phyloP scores from a whole-genome alignment of 2,113 vertebrate genomes.

The Paedocypris sp. region DNA sequence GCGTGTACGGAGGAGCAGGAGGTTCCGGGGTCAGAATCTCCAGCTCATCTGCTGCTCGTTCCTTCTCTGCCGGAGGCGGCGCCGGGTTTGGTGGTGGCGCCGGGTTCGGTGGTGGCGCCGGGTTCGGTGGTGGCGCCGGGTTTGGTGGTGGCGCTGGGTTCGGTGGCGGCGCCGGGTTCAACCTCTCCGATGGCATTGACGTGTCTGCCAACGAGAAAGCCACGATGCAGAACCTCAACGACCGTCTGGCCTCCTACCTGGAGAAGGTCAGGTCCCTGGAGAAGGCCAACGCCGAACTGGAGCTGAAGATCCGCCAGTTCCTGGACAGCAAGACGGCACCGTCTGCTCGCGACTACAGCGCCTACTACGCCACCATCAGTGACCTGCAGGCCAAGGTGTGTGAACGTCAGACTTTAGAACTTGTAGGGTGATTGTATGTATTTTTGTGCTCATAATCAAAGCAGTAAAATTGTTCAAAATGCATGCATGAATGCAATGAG shows the following conservation, averaged over 20 bases:
- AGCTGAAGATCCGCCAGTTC: slow-evolving; percentile 47
- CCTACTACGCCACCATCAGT: slow-evolving; percentile 40
- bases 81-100: neutral
- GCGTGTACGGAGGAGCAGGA: slow-evolving; percentile 29
- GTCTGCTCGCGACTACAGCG: slow-evolving; percentile 40
- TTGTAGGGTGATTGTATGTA: no score
- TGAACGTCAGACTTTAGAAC: neutral
- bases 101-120: neutral
- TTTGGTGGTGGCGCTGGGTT: neutral
- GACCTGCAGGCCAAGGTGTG: slow-evolving; percentile 55
- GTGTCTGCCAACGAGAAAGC: slow-evolving; percentile 37
- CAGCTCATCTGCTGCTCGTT: neutral
- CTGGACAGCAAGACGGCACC: slow-evolving; percentile 33
- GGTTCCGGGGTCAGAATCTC: slow-evolving; percentile 32
- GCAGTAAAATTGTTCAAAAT: neutral
- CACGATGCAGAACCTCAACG: slow-evolving; percentile 53
- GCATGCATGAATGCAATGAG: no score
- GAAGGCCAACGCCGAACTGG: slow-evolving; percentile 43
- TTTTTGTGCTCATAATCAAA: no score
- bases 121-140: neutral
- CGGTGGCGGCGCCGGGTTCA: neutral
- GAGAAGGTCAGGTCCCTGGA: slow-evolving; percentile 46
- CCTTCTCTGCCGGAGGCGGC: neutral
- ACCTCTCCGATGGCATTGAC: neutral
- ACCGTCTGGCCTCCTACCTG: slow-evolving; percentile 47